Evolutionary conservation across 1,140 invertebrate genomes (phyloP).

Genomic region (Leptinotarsa lineolata): DNA sequence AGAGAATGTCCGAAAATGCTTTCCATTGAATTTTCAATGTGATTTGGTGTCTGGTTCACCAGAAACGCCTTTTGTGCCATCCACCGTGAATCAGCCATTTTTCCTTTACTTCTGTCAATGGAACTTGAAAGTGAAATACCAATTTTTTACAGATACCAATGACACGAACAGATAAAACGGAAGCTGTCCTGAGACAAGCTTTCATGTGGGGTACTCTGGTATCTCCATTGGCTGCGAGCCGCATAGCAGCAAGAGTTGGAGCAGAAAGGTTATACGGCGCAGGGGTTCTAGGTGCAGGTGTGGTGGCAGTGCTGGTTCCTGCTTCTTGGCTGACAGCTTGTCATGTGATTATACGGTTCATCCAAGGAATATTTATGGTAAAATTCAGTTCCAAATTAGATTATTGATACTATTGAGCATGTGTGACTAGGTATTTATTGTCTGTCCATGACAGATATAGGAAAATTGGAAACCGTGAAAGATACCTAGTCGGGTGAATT

Average conservation of each 20-base stretch:
- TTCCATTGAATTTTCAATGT: no score
- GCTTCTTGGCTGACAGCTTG: constrained; percentile 64
- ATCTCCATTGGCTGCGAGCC: constrained; percentile 61
- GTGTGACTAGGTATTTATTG: no score
- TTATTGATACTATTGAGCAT: no score
- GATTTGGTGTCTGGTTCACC: no score
- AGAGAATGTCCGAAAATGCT: no score
- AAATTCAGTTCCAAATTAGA: neutral
- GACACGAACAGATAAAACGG: constrained; percentile 60
- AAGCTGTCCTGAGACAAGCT: constrained; percentile 62
- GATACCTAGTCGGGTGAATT: no score
- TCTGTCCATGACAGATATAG: no score
- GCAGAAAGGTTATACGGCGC: constrained; percentile 63
- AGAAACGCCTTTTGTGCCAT: no score
- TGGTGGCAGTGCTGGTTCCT: constrained; percentile 61
- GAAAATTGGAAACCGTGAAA: no score
- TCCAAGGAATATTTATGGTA: constrained; percentile 65
- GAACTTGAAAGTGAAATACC: no score
- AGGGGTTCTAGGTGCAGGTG: constrained; percentile 61
- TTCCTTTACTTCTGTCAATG: no score
- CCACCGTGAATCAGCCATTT: no score
- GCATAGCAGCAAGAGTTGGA: constrained; percentile 63
- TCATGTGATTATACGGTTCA: constrained; percentile 62
- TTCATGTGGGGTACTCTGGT: constrained; percentile 65
- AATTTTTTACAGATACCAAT: constrained; percentile 53